Evolutionary conservation across 2,113 vertebrate genomes (phyloP), one percentile per base, ranked within the genome.

Genomic region (Datnioides undecimradiatus): DNA sequence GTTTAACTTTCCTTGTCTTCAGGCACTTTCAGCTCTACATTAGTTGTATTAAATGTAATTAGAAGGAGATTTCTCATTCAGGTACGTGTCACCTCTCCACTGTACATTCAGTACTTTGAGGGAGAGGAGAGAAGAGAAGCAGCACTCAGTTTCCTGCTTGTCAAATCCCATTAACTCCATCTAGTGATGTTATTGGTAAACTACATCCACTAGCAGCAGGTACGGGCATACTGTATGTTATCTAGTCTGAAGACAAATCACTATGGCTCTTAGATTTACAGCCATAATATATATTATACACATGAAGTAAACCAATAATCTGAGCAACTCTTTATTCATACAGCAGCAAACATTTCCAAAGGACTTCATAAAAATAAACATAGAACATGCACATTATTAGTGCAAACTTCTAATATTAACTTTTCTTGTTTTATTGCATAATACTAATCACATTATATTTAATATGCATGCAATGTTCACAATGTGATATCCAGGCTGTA

Each of bases 141-240:
- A 63, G 9, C 7, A 4, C 38, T 63, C 38, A 23, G 6, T 36
- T 45, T 41, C 6, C 17, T 58, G 4, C 13, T 17, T 64, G 55
- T 54, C 31, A 64, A 17, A 79, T 43, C 33, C 62, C 62, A 43
- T 57, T 43, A 19, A 1, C 85, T 0, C 88, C 87, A 90, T 83
- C 90, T 88, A 86, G 69, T 84, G 90, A 31, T 10, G 13, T 7
- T 49, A 1, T 5, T 10, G 6, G 2, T 68, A 72, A 45, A 85
- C 29, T 80, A 38, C 79, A 78, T 1, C 13, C 10, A 58, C 29
- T n/a, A 12, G 6, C 46, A 57, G 29, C 14, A n/a, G 14, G 27
- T 27, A 57, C 1, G 17, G 11, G 6, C 1, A n/a, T n/a, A n/a
- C n/a, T n/a, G 1, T 4, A 13, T n/a, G 6, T 38, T 31, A 23